These are phyloP conservation scores for Drosophila lowei DNA, from an alignment of 1,140 invertebrate genomes.

Conservation along the genomic window DNA sequence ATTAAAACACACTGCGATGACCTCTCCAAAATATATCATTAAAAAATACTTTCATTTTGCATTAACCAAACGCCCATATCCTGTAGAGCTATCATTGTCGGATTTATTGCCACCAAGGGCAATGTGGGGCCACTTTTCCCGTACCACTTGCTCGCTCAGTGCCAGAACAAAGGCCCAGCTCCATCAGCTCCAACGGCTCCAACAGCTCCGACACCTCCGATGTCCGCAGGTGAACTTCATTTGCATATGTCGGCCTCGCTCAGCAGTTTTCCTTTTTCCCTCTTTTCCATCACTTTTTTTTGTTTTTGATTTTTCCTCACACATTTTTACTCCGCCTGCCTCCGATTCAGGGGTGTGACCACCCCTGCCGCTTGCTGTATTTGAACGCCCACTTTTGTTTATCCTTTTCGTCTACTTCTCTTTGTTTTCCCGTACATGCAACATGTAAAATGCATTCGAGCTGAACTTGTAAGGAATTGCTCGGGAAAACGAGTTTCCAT, in stretches of 20 bases:
- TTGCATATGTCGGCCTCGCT: conserved; percentile 46
- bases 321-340: conserved; percentile 2
- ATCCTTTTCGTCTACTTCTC: conserved; percentile 22
- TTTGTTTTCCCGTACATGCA: conserved; percentile 25
- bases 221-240: conserved; percentile 42
- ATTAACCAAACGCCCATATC: conserved; percentile 52
- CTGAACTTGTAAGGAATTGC: conserved; percentile 18
- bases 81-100: conserved; percentile 47
- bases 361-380: conserved; percentile 26
- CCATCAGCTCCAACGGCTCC: conserved; percentile 9
- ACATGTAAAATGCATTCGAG: conserved; percentile 53
- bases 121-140: not conserved
- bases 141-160: conserved; percentile 10
- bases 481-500: conserved; percentile 1
- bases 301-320: not conserved
- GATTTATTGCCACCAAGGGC: conserved; percentile 49
- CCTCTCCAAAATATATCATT: conserved; percentile 35
- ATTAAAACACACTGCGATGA: conserved; percentile 14
- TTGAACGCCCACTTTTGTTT: conserved; percentile 35
- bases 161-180: conserved; percentile 18
- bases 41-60: conserved; percentile 20
- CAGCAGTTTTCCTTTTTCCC: conserved; percentile 4
- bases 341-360: conserved; percentile 12
- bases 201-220: conserved; percentile 34
- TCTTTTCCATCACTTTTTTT: not conserved